Evolutionary conservation across 2,888 invertebrate genomes (phyloP), one percentile per base, ranked within the genome.

Genomic region (Frankliniella intonsa): DNA sequence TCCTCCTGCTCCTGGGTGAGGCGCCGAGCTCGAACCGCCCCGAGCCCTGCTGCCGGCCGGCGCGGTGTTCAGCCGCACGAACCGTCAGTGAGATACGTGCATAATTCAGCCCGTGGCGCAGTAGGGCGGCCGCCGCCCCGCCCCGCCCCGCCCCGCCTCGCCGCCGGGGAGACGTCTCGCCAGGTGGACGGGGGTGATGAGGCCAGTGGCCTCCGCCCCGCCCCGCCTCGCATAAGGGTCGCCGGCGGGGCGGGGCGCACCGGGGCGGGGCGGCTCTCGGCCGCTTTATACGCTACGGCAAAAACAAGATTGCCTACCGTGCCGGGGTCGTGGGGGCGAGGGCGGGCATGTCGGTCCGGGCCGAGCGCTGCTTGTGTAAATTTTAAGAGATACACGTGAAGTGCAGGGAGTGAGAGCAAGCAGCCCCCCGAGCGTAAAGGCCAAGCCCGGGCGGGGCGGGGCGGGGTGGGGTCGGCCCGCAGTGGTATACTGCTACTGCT

Each of bases 281-380:
- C 22, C 22, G 69, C 69, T 76, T 76, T 25, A 76, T 76, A 25
- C 69, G 22, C 69, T 14, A n/a, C 69, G 22, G 69, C 69, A 76
- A 76, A 76, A 76, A 76, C 69, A 76, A 76, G 69, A 76, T 76
- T 76, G 69, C 69, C 69, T 76, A 76, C 69, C 10, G 69, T 76
- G 25, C 69, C 25, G 69, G 62, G 55, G 55, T 14, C 5, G 55
- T 55, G 5, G 17, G 14, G 17, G 55, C 55, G 17, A 8, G 55
- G 55, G 3, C 3, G 55, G 55, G 55, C 55, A 55, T 2, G 38
- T 38, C 38, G 38, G 38, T 38, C 38, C 38, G 38, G 38, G 38
- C 38, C 38, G 38, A 38, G 69, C 69, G 69, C 69, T 9, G 69
- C 69, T 76, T 76, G 69, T 76, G 69, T 76, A 76, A 76, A 76